Evolutionary conservation across 2,113 vertebrate genomes (phyloP).

Genomic region (Labrus mixtus): DNA sequence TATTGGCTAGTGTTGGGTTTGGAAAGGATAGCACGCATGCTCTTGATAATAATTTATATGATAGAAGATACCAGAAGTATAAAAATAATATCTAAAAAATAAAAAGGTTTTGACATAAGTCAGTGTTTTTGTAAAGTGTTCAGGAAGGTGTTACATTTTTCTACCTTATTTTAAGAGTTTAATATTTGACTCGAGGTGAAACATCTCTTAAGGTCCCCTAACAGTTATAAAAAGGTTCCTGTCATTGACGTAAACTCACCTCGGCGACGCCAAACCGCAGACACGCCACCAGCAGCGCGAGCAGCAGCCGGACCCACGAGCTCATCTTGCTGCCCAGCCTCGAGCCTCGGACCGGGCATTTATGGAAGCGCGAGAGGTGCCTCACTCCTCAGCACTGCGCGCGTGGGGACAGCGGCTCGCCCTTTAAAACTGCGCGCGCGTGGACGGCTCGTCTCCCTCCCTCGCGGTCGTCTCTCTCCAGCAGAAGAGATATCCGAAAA

Average conservation of each 20-base stretch:
- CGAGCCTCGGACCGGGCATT: slow-evolving; percentile 84
- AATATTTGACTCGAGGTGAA: background rate
- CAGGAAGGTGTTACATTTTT: background rate
- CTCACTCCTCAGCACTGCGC: slow-evolving; percentile 75
- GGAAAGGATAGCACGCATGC: no score
- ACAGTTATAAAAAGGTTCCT: background rate
- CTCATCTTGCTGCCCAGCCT: slow-evolving; percentile 85
- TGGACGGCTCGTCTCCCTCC: background rate
- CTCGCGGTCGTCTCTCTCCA: slow-evolving; percentile 9
- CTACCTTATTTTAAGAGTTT: background rate
- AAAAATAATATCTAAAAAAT: background rate
- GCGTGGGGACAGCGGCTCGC: slow-evolving; percentile 65
- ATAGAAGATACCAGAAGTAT: background rate
- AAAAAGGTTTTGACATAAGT: no score
- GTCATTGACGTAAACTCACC: slow-evolving; percentile 72
- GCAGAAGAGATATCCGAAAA: slow-evolving; percentile 44
- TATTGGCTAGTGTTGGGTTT: background rate
- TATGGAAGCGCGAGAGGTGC: slow-evolving; percentile 79
- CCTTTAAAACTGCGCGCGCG: slow-evolving; percentile 46
- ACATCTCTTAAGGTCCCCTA: background rate
- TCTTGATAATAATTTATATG: background rate
- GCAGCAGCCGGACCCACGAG: slow-evolving; percentile 83
- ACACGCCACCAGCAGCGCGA: slow-evolving; percentile 80
- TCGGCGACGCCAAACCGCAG: slow-evolving; percentile 73
- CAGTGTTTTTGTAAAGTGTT: background rate